These are phyloP conservation scores for Drosophila kepulauana DNA, from an alignment of 1,140 invertebrate genomes.

Conservation along the genomic window DNA sequence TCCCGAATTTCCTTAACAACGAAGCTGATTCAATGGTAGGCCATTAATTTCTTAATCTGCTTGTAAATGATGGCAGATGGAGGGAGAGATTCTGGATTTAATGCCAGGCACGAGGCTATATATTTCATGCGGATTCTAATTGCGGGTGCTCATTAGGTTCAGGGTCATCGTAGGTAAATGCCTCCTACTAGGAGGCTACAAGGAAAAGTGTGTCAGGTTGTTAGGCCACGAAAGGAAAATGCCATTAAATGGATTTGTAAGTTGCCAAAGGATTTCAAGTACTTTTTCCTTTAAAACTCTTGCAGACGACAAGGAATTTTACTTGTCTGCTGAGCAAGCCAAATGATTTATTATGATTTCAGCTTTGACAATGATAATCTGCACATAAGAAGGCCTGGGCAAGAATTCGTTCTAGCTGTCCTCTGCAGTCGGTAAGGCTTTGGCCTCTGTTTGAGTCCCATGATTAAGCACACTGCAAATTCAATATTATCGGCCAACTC, in stretches of 20 bases:
- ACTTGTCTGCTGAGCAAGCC: neutral
- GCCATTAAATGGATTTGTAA: neutral
- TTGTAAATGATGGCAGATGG: slow-evolving; percentile 9
- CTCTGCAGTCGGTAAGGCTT: slow-evolving; percentile 12
- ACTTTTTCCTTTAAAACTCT: neutral
- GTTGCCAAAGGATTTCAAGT: slow-evolving; percentile 5
- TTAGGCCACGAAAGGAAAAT: neutral
- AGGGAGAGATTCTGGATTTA: slow-evolving; percentile 5
- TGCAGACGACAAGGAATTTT: neutral
- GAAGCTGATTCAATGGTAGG: slow-evolving; percentile 10
- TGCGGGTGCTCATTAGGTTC: slow-evolving; percentile 30
- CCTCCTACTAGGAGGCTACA: neutral
- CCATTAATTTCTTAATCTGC: slow-evolving; percentile 50
- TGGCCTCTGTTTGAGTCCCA: slow-evolving; percentile 2
- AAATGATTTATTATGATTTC: slow-evolving; percentile 51
- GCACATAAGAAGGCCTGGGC: slow-evolving; percentile 24
- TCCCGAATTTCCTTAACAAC: slow-evolving; percentile 3
- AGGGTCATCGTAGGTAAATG: slow-evolving; percentile 5
- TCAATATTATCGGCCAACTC: slow-evolving; percentile 45
- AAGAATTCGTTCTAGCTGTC: slow-evolving; percentile 24
- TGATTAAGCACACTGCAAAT: slow-evolving; percentile 41
- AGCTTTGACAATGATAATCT: slow-evolving; percentile 46
- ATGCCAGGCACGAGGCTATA: slow-evolving; percentile 11
- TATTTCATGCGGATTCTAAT: slow-evolving; percentile 30
- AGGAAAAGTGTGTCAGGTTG: neutral